Base-by-base conservation (phyloP, 2,113 vertebrate species). In the Gymnocephalus cernua region DNA sequence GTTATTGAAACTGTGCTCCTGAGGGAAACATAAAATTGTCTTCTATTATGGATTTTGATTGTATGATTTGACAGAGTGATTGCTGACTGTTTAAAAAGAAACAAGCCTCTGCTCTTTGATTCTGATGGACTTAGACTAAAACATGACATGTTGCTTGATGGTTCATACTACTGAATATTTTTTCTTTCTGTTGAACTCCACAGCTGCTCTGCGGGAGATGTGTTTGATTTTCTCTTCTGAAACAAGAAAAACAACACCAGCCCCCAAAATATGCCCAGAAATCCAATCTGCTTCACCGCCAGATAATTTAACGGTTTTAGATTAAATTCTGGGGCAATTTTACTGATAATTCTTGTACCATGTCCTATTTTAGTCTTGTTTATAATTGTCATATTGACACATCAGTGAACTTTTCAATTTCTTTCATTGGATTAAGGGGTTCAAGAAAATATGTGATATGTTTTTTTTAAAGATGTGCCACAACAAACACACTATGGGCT, bases 131-230 rank as follows among this genome's bases (percentile, higher is more conserved):
- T 21, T 44, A 4, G 21, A 76, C 41, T 48, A 29, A 41, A 71
- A 77, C 50, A 15, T 44, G 41, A 58, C 63, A 69, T 35, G 44
- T 45, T 25, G 35, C 32, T 58, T 38, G 57, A 74, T 84, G 69
- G 9, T 45, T 59, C 3, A 18, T 45, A 1, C 53, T 58, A 25
- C 35, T 45, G 4, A 9, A 35, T 62, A 8, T 10, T 56, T 47
- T 51, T 65, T 67, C 2, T 27, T 56, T 62, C 27, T 18, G 11
- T 10, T 57, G 4, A 57, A 62, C 50, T 73, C n/a, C 1, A 18
- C n/a, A 10, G 56, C 8, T 56, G 27, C 65, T 64, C 32, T 10
- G 58, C 44, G 64, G 18, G 58, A 61, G 13, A 64, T 45, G 35
- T 63, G 8, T 38, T 14, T 47, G 12, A 29, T 45, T 68, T 32